Evolutionary conservation across 2,797 vertebrate species (phyloP), one percentile per base, ranked within the genome.

Genomic region (Xenops minutus): DNA sequence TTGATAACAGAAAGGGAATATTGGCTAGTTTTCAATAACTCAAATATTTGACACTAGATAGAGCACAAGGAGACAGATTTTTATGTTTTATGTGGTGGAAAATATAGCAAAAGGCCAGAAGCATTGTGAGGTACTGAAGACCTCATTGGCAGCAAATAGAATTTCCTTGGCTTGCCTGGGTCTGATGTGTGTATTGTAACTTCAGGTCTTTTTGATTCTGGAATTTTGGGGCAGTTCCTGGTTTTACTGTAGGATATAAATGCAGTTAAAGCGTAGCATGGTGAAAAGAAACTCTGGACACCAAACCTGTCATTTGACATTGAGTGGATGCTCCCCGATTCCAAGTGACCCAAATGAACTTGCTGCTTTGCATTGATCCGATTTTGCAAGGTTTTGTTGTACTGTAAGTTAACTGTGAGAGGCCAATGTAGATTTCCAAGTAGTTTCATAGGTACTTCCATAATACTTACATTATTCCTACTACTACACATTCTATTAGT

Each of bases 331-430:
- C 97, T 97, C 98, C 93, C 97, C 96, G 97, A 98, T 98, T 98
- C 98, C 98, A 98, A 97, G 98, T 97, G 98, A 98, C 97, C 98
- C 97, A 52, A 52, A 52, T 12, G 51, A 52, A 96, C 97, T 97
- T 91, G 88, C 93, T 88, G 34, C 86, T 96, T 97, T 98, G 89
- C 96, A 97, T 96, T 92, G 92, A 97, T 97, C 96, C 89, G 81
- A 96, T 98, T 96, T 97, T 97, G 94, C 94, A 97, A 94, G 68
- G 77, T 92, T 82, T 88, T 84, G 78, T 93, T 97, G 95, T 97
- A 97, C 95, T 98, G 95, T 97, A 66, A 97, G 87, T 98, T 95
- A 92, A 98, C 97, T 98, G 97, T 98, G 97, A 97, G 97, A 85
- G 77, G 78, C 89, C 69, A 69, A 88, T 58, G 32, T 12, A 85